Evolutionary conservation across 2,113 vertebrate genomes (phyloP), one percentile per base, ranked within the genome.

Genomic region (Aegotheles bennettii): DNA sequence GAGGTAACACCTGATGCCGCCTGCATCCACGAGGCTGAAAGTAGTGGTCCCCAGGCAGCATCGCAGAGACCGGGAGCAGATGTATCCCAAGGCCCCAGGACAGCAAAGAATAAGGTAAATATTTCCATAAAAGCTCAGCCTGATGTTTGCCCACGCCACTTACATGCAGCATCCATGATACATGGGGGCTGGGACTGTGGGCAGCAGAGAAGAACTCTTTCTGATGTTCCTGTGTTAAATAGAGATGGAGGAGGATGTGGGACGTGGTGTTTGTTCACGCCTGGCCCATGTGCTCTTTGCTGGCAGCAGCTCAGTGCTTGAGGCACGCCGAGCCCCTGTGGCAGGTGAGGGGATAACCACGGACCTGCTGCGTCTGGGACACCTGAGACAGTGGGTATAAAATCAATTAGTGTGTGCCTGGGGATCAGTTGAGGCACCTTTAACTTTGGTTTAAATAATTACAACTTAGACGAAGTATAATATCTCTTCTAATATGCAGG

Each of bases 251-350:
- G 51, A 82, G 61, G 47, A 25, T 0, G 2, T 56, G 68, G 25
- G 61, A 81, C 38, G 31, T 31, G 45, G 13, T 20, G 43, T 33
- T 81, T 5, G 0, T 51, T 79, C 85, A 60, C 6, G 4, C 42
- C 36, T n/a, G 35, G 45, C n/a, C 64, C 0, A 0, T 13, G 38
- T 48, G 28, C 73, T 57, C 33, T 48, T 50, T 1, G 2, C 56
- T 54, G 56, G 17, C 33, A 54, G 45, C 13, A 6, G 48, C 36
- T 90, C 1, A 0, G 16, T 60, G 43, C 54, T 38, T 42, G 43
- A 71, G 68, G 63, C 0, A 0, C 31, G 31, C 54, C 3, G 18
- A 79, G 47, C 19, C 35, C 56, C 31, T 13, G 5, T 10, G 12
- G 36, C 4, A 2, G 54, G 48, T 16, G 6, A 51, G 7, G 50